These are phyloP conservation scores for Ecliptopera silaceata DNA, from an alignment of 2,888 invertebrate species.

Conservation along the genomic window DNA sequence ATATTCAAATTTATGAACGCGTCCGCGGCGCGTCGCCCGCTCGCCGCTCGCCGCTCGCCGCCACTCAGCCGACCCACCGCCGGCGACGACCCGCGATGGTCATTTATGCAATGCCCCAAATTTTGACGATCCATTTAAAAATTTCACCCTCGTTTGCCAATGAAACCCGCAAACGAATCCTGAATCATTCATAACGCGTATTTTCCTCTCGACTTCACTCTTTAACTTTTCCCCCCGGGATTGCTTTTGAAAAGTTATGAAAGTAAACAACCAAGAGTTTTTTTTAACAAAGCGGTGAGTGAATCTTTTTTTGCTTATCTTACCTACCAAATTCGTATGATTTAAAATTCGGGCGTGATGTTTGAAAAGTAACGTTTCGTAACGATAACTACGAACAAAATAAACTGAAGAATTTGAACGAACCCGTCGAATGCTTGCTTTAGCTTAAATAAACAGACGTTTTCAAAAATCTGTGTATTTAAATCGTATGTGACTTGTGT, in stretches of 20 bases:
- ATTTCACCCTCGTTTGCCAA: constrained; percentile 65
- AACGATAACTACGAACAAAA: constrained; percentile 38
- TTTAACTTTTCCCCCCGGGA: constrained; percentile 11
- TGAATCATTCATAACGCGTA: constrained; percentile 30
- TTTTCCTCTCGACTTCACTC: constrained; percentile 28
- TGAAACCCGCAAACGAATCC: constrained; percentile 30
- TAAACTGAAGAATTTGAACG: constrained; percentile 31
- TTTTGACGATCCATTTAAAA: constrained; percentile 75
- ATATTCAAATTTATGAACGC: constrained; percentile 83
- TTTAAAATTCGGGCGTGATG: background rate
- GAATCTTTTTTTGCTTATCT: constrained; percentile 17
- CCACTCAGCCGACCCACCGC: constrained; percentile 40
- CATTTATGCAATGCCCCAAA: constrained; percentile 64
- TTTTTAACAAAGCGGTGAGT: constrained; percentile 17
- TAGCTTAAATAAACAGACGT: constrained; percentile 79
- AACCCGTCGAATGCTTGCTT: constrained; percentile 57
- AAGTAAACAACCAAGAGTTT: constrained; percentile 17
- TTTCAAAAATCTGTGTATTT: constrained; percentile 83
- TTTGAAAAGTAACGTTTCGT: constrained; percentile 39
- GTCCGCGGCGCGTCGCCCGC: constrained; percentile 56
- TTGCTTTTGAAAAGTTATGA: constrained; percentile 24
- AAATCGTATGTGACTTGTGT: constrained; percentile 81
- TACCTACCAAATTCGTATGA: constrained; percentile 5
- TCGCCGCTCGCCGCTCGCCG: constrained; percentile 39
- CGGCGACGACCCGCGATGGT: constrained; percentile 50